These are phyloP conservation scores for Cacatua alba DNA, from an alignment of 2,113 vertebrate species.

Conservation along the genomic window DNA sequence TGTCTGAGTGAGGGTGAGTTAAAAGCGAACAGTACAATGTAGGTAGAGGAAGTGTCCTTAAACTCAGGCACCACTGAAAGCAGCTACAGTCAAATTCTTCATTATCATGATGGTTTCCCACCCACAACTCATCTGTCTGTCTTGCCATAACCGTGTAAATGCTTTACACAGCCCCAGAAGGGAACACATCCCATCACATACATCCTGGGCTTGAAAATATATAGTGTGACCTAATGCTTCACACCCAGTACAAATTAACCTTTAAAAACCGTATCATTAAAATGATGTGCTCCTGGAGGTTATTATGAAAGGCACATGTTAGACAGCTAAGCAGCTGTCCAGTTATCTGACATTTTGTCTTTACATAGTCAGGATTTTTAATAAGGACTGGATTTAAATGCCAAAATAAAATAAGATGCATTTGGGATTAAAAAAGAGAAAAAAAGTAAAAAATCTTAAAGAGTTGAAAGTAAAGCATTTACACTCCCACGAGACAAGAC, in stretches of 20 bases:
- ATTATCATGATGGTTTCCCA: background rate
- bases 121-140: background rate
- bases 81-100: background rate
- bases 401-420: background rate
- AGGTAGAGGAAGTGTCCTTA: background rate
- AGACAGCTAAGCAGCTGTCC: background rate
- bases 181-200: background rate
- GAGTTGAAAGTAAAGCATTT: background rate
- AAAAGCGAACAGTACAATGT: background rate
- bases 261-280: background rate
- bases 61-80: background rate
- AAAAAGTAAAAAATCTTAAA: background rate
- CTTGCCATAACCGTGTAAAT: background rate
- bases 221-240: background rate
- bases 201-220: background rate
- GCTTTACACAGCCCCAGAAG: background rate
- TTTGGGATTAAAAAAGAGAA: background rate
- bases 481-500: background rate
- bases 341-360: background rate
- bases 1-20: background rate
- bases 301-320: background rate
- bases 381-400: background rate
- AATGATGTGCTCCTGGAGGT: background rate
- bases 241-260: background rate
- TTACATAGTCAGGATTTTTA: background rate